Evolutionary conservation across 2,797 vertebrate species (phyloP).

Genomic region (Discoglossus pictus): DNA sequence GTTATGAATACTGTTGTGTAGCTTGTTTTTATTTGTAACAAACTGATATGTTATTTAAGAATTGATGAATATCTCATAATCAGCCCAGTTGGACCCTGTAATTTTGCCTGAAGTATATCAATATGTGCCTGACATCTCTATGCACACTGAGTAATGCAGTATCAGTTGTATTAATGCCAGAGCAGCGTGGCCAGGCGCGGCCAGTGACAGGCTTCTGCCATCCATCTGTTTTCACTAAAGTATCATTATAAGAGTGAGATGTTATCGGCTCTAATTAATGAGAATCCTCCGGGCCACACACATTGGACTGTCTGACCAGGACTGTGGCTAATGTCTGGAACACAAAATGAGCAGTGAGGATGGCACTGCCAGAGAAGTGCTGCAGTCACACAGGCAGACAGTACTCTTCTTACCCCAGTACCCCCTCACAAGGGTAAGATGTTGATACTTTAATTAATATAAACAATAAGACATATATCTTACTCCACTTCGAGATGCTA

Average conservation of each 20-base stretch:
- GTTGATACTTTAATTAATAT: no score
- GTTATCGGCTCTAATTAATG: constrained; percentile 16
- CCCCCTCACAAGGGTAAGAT: no score
- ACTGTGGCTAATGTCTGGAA: constrained; percentile 25
- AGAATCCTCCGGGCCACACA: constrained; percentile 8
- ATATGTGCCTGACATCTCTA: no score
- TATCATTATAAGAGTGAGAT: constrained; percentile 3
- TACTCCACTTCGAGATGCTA: no score
- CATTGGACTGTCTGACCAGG: constrained; percentile 7
- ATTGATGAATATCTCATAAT: not conserved
- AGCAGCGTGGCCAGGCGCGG: not conserved
- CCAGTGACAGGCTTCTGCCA: not conserved
- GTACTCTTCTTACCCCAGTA: no score
- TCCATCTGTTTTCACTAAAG: not conserved
- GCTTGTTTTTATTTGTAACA: no score
- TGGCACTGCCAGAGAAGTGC: not conserved
- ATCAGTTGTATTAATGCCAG: not conserved
- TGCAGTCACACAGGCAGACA: not conserved
- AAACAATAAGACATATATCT: no score
- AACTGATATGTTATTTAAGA: no score
- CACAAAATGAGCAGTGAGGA: not conserved
- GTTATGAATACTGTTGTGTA: no score
- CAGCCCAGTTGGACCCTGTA: not conserved
- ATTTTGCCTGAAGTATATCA: no score
- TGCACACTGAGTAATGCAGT: not conserved